Evolutionary conservation across 1,140 invertebrate genomes (phyloP).

Genomic region (Drosophila varians): DNA sequence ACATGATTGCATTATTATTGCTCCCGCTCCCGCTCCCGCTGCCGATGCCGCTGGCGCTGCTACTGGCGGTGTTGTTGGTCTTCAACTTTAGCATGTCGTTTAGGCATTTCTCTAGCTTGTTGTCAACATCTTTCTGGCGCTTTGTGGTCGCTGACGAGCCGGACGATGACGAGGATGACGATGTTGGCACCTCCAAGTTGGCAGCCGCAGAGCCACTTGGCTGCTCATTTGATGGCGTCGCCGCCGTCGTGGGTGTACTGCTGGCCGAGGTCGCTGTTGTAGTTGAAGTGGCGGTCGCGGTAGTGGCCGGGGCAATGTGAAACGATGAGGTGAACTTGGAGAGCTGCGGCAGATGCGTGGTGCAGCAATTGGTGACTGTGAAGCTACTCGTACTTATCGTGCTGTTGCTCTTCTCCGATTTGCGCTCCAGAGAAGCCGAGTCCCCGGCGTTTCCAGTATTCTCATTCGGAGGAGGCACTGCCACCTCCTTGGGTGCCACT

Average conservation of each 20-base stretch:
- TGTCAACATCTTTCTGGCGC: constrained; percentile 81
- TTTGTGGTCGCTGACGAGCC: constrained; percentile 62
- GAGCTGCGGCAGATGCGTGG: constrained; percentile 76
- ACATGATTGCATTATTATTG: constrained; percentile 54
- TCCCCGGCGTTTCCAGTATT: constrained; percentile 17
- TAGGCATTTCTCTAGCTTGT: constrained; percentile 80
- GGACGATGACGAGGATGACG: constrained; percentile 20
- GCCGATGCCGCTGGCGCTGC: constrained; percentile 17
- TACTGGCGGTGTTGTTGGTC: constrained; percentile 43
- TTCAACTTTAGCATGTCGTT: constrained; percentile 81
- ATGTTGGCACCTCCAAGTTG: constrained; percentile 37
- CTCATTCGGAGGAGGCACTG: constrained; percentile 7
- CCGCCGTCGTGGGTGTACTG: constrained; percentile 11
- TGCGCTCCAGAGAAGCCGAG: constrained; percentile 67
- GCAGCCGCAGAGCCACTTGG: constrained; percentile 22
- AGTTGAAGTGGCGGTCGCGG: constrained; percentile 23
- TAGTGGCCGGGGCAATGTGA: constrained; percentile 58
- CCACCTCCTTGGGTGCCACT: constrained; percentile 14
- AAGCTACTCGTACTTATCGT: constrained; percentile 78
- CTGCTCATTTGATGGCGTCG: constrained; percentile 5
- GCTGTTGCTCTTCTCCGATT: constrained; percentile 81
- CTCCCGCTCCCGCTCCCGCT: constrained; percentile 19
- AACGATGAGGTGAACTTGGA: constrained; percentile 82
- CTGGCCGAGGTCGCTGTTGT: neutral
- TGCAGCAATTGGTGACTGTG: constrained; percentile 77